A percentile compares a stretch with the other conserved stretches of the same genome.
phyloP scores from a whole-genome alignment of 2,113 vertebrate genomes.

The Alethe castanea region DNA sequence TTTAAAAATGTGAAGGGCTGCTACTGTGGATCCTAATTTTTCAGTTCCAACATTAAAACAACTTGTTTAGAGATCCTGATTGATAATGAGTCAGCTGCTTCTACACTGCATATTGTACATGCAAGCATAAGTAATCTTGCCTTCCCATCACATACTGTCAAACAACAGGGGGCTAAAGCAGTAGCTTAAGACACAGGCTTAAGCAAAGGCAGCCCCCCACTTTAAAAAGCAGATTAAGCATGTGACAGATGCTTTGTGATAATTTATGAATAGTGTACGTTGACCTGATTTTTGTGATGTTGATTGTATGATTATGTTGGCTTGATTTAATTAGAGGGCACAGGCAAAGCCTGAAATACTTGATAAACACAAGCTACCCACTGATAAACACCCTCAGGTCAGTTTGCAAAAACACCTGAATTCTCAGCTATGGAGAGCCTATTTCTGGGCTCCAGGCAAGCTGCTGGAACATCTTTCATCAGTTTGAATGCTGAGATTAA shows the following conservation, averaged over 20 bases:
- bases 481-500: background rate
- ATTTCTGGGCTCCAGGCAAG: background rate
- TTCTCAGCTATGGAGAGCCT: background rate
- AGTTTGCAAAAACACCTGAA: background rate
- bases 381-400: background rate
- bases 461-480: background rate
- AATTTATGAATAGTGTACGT: background rate
- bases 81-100: background rate
- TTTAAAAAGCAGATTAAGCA: constrained; percentile 41
- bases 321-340: constrained; percentile 22
- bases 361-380: background rate
- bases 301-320: background rate
- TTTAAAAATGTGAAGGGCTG: background rate
- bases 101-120: background rate
- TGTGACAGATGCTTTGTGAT: background rate
- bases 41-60: background rate
- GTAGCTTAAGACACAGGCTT: background rate
- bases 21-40: background rate
- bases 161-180: background rate
- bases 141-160: background rate
- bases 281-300: constrained; percentile 26
- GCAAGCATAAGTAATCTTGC: background rate
- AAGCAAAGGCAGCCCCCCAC: background rate
- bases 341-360: background rate
- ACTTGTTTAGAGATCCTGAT: background rate